These are phyloP conservation scores for Eleutherodactylus coqui DNA, from an alignment of 2,797 vertebrate genomes.

Conservation along the genomic window DNA sequence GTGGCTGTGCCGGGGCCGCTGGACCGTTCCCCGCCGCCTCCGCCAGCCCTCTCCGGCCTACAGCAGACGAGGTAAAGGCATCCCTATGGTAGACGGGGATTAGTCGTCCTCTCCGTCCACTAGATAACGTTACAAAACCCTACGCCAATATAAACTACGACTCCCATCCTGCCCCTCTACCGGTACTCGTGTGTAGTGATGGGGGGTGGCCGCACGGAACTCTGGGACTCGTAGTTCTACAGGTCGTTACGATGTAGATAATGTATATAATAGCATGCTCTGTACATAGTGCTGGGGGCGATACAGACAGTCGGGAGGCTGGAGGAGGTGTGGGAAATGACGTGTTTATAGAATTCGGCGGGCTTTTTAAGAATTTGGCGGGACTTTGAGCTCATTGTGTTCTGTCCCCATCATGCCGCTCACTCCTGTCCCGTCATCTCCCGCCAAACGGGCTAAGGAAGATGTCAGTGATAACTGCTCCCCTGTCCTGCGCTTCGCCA, in stretches of 20 bases:
- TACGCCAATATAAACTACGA: not conserved
- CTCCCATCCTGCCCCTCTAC: not conserved
- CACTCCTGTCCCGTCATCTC: conserved; percentile 75
- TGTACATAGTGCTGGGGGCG: not conserved
- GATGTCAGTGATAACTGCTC: conserved; percentile 2
- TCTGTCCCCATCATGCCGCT: conserved; percentile 78
- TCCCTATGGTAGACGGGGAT: not conserved
- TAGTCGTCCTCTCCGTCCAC: too few relatives aligned
- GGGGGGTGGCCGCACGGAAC: not conserved
- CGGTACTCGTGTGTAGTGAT: not conserved
- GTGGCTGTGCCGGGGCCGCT: not conserved
- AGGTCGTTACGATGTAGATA: too few relatives aligned
- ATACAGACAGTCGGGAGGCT: not conserved
- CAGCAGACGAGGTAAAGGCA: not conserved
- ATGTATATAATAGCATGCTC: too few relatives aligned
- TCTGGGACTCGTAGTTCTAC: not conserved
- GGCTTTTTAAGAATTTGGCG: not conserved
- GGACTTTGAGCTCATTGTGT: not conserved
- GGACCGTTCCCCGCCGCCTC: not conserved
- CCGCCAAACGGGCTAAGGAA: conserved; percentile 78
- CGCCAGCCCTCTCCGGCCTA: not conserved
- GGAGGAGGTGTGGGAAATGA: not conserved
- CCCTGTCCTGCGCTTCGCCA: conserved; percentile 80
- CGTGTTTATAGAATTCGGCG: not conserved
- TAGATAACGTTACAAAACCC: not conserved